phyloP scores from a whole-genome alignment of 1,140 invertebrate genomes.

The Wasmannia auropunctata region DNA sequence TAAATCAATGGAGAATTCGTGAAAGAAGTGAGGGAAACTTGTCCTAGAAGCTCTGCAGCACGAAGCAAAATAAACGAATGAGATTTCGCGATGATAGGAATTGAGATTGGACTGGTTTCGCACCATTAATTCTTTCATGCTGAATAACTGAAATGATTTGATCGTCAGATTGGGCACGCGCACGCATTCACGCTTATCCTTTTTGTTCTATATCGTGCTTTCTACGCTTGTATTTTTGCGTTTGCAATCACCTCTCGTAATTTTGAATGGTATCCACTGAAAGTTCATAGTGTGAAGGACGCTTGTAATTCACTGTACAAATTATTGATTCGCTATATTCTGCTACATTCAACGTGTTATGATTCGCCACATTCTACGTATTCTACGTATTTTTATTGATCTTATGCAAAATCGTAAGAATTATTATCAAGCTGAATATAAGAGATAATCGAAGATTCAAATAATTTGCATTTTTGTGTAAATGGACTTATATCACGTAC shows the following conservation, averaged over 20 bases:
- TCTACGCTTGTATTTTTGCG: background rate
- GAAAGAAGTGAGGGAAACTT: slow-evolving; percentile 16
- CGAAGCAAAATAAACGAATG: background rate
- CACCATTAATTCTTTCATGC: slow-evolving; percentile 29
- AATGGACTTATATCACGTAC: too few relatives aligned
- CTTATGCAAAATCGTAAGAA: background rate
- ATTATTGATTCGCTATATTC: background rate
- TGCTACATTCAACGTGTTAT: background rate
- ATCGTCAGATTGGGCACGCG: slow-evolving; percentile 1
- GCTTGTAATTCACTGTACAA: background rate
- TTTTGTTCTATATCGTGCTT: background rate
- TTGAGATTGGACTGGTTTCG: background rate
- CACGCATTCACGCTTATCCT: background rate
- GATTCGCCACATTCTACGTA: background rate
- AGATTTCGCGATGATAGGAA: background rate
- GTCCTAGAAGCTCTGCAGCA: background rate
- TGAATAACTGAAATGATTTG: slow-evolving; percentile 1
- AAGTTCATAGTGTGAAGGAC: background rate
- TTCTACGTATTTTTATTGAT: background rate
- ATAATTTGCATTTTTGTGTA: background rate
- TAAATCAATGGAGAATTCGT: background rate
- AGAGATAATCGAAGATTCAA: background rate
- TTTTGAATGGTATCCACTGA: background rate
- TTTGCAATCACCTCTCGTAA: background rate
- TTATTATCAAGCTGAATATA: background rate